Percentiles rank a stretch among this genome's conserved stretches.
Evolutionary conservation across 1,140 invertebrate species (phyloP).

Genomic region (Arion vulgaris): DNA sequence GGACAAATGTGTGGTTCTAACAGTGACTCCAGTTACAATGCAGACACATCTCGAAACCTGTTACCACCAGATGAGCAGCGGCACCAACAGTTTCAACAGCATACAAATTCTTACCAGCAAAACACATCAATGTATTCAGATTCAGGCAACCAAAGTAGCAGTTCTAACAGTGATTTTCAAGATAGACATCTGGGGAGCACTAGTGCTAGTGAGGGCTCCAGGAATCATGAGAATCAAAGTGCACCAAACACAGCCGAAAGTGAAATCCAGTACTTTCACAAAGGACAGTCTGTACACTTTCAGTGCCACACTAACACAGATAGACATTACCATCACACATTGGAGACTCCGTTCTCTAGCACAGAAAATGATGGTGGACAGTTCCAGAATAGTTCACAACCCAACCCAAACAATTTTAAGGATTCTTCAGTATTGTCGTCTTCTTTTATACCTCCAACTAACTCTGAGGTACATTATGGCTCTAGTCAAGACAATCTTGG

Average conservation of each 20-base stretch:
- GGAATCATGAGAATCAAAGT: neutral
- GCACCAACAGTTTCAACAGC: slow-evolving; percentile 17
- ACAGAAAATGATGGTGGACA: neutral
- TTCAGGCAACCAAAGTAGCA: neutral
- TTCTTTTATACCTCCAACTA: slow-evolving; percentile 2
- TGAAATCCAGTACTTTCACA: neutral
- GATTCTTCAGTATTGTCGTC: neutral
- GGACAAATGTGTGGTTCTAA: neutral
- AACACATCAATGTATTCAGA: neutral
- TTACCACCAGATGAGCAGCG: neutral
- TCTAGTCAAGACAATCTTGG: neutral
- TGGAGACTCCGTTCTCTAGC: neutral
- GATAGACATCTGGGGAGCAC: neutral
- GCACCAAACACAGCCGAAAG: neutral
- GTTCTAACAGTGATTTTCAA: neutral
- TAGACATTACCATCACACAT: slow-evolving; percentile 5
- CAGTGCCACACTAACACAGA: neutral
- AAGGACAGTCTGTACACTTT: neutral
- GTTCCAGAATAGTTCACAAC: slow-evolving; percentile 7
- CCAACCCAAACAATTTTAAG: slow-evolving; percentile 1
- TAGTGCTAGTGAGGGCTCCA: neutral
- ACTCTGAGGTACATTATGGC: neutral
- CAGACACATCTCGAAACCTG: neutral
- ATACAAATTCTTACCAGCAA: neutral
- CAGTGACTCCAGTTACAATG: neutral